phyloP scores from a whole-genome alignment of 2,888 invertebrate genomes.

The Cerastis rubricosa region DNA sequence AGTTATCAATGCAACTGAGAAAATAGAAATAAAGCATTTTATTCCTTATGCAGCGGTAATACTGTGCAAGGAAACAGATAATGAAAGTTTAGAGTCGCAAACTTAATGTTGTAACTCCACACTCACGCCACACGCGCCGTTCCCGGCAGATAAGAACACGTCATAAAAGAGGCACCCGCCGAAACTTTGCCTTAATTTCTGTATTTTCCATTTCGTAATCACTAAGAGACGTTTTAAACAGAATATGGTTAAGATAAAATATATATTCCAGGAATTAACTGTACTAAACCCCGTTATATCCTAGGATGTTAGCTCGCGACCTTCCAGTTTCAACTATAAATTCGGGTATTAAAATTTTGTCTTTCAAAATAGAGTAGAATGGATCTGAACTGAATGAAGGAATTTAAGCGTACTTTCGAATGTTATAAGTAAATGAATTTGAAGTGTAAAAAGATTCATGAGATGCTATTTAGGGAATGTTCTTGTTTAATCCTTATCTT shows the following conservation, averaged over 20 bases:
- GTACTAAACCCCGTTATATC: conserved; percentile 51
- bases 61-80: conserved; percentile 62
- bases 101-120: conserved; percentile 70
- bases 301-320: conserved; percentile 43
- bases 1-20: conserved; percentile 66
- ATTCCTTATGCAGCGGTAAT: conserved; percentile 71
- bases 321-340: conserved; percentile 45
- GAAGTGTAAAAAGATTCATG: conserved; percentile 42
- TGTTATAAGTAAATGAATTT: conserved; percentile 32
- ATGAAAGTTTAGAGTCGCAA: conserved; percentile 71
- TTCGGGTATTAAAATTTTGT: conserved; percentile 48
- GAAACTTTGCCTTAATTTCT: conserved; percentile 86
- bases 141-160: conserved; percentile 86
- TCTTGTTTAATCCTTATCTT: conserved; percentile 44
- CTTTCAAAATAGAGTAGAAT: conserved; percentile 36
- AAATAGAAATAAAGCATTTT: conserved; percentile 63
- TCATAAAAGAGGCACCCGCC: conserved; percentile 87
- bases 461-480: conserved; percentile 26
- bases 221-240: conserved; percentile 75
- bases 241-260: conserved; percentile 74
- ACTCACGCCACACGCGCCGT: conserved; percentile 79
- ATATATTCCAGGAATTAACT: conserved; percentile 62
- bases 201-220: conserved; percentile 82
- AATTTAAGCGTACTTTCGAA: conserved; percentile 27
- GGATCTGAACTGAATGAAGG: conserved; percentile 23